Percentiles rank a stretch among this genome's conserved stretches.
phyloP scores from a whole-genome alignment of 2,113 vertebrate genomes.

The Oreochromis niloticus region DNA sequence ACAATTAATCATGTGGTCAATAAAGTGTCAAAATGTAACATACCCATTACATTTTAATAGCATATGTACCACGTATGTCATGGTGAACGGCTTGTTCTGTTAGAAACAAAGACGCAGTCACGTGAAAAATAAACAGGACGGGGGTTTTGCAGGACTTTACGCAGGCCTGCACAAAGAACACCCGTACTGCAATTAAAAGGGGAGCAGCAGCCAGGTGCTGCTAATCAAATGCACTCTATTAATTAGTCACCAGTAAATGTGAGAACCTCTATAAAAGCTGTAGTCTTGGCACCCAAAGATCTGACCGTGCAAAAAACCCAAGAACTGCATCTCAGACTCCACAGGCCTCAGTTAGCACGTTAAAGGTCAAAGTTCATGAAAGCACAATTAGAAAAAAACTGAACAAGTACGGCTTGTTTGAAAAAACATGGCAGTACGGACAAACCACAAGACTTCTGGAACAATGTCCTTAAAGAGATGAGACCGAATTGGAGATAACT shows the following conservation, averaged over 20 bases:
- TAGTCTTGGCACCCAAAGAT: not conserved
- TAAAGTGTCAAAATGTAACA: not conserved
- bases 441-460: not conserved
- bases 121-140: fast-evolving
- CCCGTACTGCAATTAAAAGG: not conserved
- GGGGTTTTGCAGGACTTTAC: not conserved
- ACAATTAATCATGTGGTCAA: not conserved
- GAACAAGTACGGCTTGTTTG: fast-evolving
- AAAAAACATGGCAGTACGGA: not conserved
- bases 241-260: not conserved
- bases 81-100: fast-evolving
- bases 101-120: not conserved
- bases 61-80: not conserved
- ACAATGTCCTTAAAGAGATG: fast-evolving
- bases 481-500: not conserved
- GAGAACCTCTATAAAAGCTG: not conserved
- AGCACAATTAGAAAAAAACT: not conserved
- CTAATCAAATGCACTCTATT: not conserved
- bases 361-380: not conserved
- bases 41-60: not conserved
- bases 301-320: not conserved
- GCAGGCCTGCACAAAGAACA: not conserved
- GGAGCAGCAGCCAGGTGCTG: not conserved
- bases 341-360: not conserved
- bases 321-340: not conserved